A percentile compares a stretch with the other conserved stretches of the same genome.
Conservation (phyloP, 2,888 invertebrate genomes). For the Cinara cedri region DNA sequence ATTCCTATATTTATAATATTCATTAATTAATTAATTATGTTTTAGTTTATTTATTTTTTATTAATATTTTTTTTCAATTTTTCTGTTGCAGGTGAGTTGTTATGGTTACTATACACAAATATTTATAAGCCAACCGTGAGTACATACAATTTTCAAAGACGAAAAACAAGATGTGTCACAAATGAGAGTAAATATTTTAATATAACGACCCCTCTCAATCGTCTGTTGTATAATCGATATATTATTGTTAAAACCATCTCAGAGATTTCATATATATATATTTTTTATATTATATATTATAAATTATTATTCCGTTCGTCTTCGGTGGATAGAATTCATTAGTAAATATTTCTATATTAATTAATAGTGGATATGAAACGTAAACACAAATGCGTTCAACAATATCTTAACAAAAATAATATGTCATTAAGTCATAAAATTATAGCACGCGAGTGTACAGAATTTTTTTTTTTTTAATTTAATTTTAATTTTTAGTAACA, state of each 20-base stretch:
- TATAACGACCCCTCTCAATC: too few relatives aligned
- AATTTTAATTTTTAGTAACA: too few relatives aligned
- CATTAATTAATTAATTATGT: too few relatives aligned
- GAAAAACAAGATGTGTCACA: not conserved
- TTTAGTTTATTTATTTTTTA: conserved; percentile 8
- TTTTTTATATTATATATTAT: too few relatives aligned
- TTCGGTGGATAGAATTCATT: not conserved
- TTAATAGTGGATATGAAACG: not conserved
- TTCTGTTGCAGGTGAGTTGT: conserved; percentile 50
- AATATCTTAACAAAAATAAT: not conserved
- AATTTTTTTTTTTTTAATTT: too few relatives aligned
- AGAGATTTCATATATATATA: too few relatives aligned
- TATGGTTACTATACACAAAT: conserved; percentile 9
- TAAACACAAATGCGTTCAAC: not conserved
- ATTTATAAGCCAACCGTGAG: conserved; percentile 4
- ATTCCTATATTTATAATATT: too few relatives aligned
- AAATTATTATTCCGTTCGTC: not conserved
- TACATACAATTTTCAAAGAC: conserved; percentile 10
- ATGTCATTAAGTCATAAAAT: too few relatives aligned
- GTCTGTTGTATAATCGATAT: too few relatives aligned
- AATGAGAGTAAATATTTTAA: too few relatives aligned
- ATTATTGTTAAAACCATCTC: too few relatives aligned
- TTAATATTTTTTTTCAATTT: conserved; percentile 4
- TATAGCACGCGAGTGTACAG: not conserved
- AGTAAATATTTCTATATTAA: not conserved